A percentile compares a stretch with the other conserved stretches of the same genome.
phyloP scores from a whole-genome alignment of 1,140 invertebrate species.

The Drosophila sulfurigaster region DNA sequence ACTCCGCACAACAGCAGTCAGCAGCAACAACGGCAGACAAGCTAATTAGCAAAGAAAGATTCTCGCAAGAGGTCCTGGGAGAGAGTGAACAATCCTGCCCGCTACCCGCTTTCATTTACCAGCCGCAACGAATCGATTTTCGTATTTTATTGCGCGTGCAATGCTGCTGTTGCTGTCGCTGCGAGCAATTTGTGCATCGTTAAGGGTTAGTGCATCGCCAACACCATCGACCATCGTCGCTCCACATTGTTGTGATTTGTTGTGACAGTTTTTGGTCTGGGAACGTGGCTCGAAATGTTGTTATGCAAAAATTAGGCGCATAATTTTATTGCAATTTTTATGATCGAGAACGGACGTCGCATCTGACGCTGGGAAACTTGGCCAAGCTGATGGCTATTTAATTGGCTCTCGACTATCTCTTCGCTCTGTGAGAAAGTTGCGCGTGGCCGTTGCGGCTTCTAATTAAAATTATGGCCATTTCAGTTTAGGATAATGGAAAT shows the following conservation, averaged over 20 bases:
- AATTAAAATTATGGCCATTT: conserved; percentile 64
- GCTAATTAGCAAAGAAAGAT: conserved; percentile 74
- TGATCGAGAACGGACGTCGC: conserved; percentile 54
- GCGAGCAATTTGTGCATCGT: conserved; percentile 73
- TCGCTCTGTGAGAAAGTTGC: conserved; percentile 56
- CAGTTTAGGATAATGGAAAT: conserved; percentile 6
- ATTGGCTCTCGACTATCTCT: conserved; percentile 45
- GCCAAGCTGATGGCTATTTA: conserved; percentile 70
- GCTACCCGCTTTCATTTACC: conserved; percentile 25
- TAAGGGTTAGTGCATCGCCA: conserved; percentile 68
- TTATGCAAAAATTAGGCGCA: conserved; percentile 84
- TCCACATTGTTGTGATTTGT: conserved; percentile 76
- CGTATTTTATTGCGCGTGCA: conserved; percentile 72
- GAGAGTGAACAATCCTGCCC: not conserved
- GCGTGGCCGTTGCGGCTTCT: conserved; percentile 17
- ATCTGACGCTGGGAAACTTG: conserved; percentile 28
- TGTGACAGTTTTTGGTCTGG: conserved; percentile 66
- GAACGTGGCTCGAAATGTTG: conserved; percentile 68
- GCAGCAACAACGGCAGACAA: conserved; percentile 55
- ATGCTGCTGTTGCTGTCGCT: conserved; percentile 24
- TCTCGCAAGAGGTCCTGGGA: conserved; percentile 23
- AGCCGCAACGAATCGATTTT: conserved; percentile 75
- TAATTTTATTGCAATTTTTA: conserved; percentile 85
- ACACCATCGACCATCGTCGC: conserved; percentile 4
- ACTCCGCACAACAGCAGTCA: conserved; percentile 46